Percentiles rank a stretch among this genome's conserved stretches.
Evolutionary conservation across 2,113 vertebrate species (phyloP).

Genomic region (Parus major): DNA sequence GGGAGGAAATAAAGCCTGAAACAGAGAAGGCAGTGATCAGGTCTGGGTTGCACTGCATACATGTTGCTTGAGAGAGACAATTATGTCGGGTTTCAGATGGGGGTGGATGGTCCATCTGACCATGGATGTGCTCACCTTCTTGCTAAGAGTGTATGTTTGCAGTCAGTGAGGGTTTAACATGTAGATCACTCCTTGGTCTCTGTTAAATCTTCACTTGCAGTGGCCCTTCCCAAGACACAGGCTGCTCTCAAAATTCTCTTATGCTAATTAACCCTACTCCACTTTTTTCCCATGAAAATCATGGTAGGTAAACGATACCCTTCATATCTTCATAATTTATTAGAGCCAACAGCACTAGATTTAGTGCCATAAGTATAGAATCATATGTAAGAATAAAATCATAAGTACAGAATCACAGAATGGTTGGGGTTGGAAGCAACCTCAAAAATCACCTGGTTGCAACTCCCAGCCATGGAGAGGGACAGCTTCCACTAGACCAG

Average conservation of each 20-base stretch:
- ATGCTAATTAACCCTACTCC: neutral
- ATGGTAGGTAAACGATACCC: neutral
- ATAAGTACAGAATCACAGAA: neutral
- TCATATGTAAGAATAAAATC: neutral
- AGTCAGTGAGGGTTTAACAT: neutral
- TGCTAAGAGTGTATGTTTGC: neutral
- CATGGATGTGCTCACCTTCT: neutral
- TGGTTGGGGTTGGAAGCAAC: neutral
- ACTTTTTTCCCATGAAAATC: neutral
- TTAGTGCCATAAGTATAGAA: neutral
- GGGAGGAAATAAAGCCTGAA: neutral
- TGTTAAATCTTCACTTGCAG: neutral
- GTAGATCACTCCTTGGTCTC: neutral
- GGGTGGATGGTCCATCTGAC: too few species aligned
- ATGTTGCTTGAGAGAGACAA: neutral
- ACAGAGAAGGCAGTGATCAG: neutral
- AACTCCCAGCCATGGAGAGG: neutral
- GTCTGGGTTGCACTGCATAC: neutral
- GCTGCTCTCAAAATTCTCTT: neutral
- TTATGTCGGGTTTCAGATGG: neutral
- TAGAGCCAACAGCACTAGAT: rapidly evolving
- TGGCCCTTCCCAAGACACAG: neutral
- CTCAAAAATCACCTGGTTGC: neutral
- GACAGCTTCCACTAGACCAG: neutral
- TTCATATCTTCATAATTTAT: neutral